Evolutionary conservation across 1,140 invertebrate genomes (phyloP).

Genomic region (Calliphora vicina): DNA sequence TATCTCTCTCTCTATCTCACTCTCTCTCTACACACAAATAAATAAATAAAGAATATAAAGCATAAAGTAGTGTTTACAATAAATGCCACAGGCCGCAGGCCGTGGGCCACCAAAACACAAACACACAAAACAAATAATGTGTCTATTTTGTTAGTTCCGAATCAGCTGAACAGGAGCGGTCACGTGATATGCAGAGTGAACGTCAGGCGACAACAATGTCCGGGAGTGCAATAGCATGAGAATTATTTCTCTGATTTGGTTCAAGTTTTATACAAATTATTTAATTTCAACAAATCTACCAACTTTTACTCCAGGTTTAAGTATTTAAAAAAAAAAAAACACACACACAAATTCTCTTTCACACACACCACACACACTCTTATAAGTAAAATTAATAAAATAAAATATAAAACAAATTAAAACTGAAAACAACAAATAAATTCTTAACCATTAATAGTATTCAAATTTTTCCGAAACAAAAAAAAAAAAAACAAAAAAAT

Average conservation of each 20-base stretch:
- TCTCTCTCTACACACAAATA: background rate
- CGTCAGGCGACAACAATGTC: slow-evolving; percentile 73
- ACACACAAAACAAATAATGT: slow-evolving; percentile 33
- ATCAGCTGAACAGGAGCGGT: slow-evolving; percentile 67
- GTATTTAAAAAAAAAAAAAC: background rate
- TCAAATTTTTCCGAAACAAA: background rate
- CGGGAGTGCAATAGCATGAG: slow-evolving; percentile 74
- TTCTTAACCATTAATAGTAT: slow-evolving; percentile 17
- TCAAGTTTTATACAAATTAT: slow-evolving; percentile 48
- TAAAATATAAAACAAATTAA: slow-evolving; percentile 24
- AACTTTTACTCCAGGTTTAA: slow-evolving; percentile 20
- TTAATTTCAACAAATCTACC: slow-evolving; percentile 26
- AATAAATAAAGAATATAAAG: too few species aligned
- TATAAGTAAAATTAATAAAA: slow-evolving; percentile 31
- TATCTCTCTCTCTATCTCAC: background rate
- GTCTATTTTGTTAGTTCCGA: slow-evolving; percentile 52
- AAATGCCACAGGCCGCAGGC: background rate
- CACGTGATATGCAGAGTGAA: slow-evolving; percentile 64
- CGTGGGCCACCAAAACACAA: background rate
- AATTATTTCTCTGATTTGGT: slow-evolving; percentile 65
- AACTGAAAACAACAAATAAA: background rate
- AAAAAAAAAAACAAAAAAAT: background rate
- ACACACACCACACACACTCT: slow-evolving; percentile 16
- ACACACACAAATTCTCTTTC: slow-evolving; percentile 8
- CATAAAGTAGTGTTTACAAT: slow-evolving; percentile 12